Conservation (phyloP, 2,797 vertebrate genomes). For the Hoplostethus atlanticus region DNA sequence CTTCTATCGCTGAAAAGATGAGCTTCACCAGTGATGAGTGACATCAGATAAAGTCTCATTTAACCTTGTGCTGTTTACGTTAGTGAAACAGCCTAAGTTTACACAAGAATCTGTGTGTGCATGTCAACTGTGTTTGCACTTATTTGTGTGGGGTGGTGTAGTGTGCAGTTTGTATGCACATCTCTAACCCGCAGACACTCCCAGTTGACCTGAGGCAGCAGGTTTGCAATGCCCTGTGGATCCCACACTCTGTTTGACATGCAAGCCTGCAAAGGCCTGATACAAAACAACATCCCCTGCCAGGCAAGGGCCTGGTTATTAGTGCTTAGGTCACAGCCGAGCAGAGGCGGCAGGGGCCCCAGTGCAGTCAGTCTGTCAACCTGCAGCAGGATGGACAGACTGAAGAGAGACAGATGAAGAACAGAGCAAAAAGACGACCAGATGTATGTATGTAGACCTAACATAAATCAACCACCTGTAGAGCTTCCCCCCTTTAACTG, state of each 20-base stretch:
- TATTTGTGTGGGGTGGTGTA: neutral
- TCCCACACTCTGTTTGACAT: constrained; percentile 39
- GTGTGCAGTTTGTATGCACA: constrained; percentile 1
- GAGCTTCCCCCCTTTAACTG: constrained; percentile 12
- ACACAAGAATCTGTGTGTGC: constrained; percentile 3
- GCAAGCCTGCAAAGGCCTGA: constrained; percentile 35
- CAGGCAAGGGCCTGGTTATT: constrained; percentile 37
- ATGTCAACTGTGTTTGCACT: neutral
- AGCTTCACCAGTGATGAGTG: neutral
- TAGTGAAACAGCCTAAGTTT: neutral
- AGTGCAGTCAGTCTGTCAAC: constrained; percentile 12
- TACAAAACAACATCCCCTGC: constrained; percentile 39
- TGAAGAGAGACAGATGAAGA: neutral
- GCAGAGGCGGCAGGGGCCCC: constrained; percentile 19
- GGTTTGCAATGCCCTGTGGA: constrained; percentile 35
- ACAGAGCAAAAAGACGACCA: neutral
- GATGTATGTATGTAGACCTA: neutral
- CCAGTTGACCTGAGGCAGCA: constrained; percentile 47
- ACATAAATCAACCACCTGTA: constrained; percentile 23
- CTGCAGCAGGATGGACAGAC: constrained; percentile 13
- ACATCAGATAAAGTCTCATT: neutral
- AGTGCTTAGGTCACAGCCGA: constrained; percentile 42
- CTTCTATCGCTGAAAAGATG: constrained; percentile 9
- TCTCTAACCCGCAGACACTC: neutral
- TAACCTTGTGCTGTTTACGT: constrained; percentile 1